Base-by-base conservation (phyloP, 2,888 invertebrate species). In the Drosophila phalerata region DNA sequence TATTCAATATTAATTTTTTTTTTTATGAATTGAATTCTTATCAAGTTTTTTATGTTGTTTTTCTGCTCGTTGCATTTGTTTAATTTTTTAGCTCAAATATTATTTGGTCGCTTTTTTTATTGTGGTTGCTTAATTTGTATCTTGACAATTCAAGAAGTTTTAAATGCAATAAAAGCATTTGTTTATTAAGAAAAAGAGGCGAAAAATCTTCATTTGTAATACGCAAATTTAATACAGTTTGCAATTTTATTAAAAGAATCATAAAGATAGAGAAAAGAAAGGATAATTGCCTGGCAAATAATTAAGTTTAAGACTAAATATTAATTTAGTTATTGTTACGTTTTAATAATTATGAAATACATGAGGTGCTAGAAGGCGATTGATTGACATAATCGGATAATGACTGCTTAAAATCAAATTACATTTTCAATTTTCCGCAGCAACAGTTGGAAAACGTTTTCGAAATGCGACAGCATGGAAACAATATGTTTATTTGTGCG, bases 181-280 rank as follows among this genome's bases (percentile, higher is more conserved):
- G 62, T 52, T 77, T 74, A 13, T 67, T 77, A 53, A 77, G 61
- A 34, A 77, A 77, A 77, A 77, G 63, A 73, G 70, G 68, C 73
- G 65, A 60, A 15, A 58, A 38, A 8, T 6, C 57, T 64, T 52
- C 34, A 72, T 51, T 67, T 69, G 48, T 75, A 75, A 85, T 82
- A 75, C 77, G 76, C 81, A 74, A 73, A 53, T 71, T 63, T 73
- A 86, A 86, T 84, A 86, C 73, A 83, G 49, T 71, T 86, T 83
- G 73, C 64, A 65, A 58, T 70, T 84, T 81, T 72, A 87, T 82
- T 82, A 25, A 73, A 64, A 56, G 38, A 71, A 60, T 67, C 43
- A 62, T 49, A 66, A 60, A 51, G 58, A 57, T 49, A 48, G 55
- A 55, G 52, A 62, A 66, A 11, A 22, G 11, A 42, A 17, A n/a